phyloP scores from a whole-genome alignment of 2,113 vertebrate genomes.

The Enhydra lutris region DNA sequence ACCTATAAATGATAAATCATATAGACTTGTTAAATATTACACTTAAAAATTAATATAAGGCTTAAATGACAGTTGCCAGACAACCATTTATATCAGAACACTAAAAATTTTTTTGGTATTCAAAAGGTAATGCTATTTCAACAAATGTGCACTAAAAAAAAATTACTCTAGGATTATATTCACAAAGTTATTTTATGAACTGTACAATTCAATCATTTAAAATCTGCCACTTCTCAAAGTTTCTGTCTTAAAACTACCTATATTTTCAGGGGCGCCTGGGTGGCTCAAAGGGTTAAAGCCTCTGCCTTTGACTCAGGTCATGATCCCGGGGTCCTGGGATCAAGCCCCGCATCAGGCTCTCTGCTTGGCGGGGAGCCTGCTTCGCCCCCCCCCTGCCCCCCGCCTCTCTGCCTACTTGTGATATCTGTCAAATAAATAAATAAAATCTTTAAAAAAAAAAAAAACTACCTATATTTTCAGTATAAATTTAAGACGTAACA shows the following conservation, averaged over 20 bases:
- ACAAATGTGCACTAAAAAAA: background rate
- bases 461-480: background rate
- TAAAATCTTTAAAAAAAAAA: too few species aligned
- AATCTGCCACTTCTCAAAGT: background rate
- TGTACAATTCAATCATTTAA: background rate
- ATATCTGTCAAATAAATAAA: too few species aligned
- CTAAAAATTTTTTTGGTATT: background rate
- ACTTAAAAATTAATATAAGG: background rate
- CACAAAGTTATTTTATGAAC: background rate
- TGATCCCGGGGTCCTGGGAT: too few species aligned
- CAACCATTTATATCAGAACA: background rate
- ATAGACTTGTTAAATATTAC: background rate
- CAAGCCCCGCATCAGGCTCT: too few species aligned
- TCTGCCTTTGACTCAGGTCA: too few species aligned
- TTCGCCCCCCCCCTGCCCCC: too few species aligned
- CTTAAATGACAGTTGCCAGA: background rate
- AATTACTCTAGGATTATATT: background rate
- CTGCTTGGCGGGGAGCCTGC: too few species aligned
- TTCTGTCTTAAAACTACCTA: background rate
- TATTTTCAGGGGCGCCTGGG: background rate
- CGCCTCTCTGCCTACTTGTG: too few species aligned
- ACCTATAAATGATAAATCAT: slow-evolving; percentile 79
- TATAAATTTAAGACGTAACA: background rate
- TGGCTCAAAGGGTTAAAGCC: too few species aligned
- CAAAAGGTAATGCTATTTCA: slow-evolving; percentile 10